Percentiles rank a stretch among this genome's conserved stretches.
Evolutionary conservation across 2,888 invertebrate genomes (phyloP).

Genomic region (Pammene fasciana): DNA sequence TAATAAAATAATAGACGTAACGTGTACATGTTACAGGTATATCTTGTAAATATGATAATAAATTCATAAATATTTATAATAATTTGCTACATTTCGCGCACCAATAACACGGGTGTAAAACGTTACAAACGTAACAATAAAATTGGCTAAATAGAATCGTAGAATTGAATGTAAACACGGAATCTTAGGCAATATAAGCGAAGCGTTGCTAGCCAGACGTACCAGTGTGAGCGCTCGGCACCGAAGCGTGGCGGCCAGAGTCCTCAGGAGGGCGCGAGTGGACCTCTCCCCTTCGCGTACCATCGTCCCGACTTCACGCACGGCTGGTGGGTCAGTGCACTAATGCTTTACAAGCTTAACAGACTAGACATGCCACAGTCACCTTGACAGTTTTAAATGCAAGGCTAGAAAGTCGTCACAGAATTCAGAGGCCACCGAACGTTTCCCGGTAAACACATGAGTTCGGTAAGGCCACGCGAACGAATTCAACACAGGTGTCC

Average conservation of each 20-base stretch:
- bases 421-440: slow-evolving; percentile 46
- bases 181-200: slow-evolving; percentile 29
- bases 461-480: slow-evolving; percentile 24
- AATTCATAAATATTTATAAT: neutral
- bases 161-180: neutral
- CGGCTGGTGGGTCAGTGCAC: slow-evolving; percentile 78
- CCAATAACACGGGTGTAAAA: neutral
- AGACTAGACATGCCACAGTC: slow-evolving; percentile 53
- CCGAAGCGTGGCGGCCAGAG: slow-evolving; percentile 76
- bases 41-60: slow-evolving; percentile 1
- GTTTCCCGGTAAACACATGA: slow-evolving; percentile 38
- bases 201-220: slow-evolving; percentile 59
- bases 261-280: slow-evolving; percentile 73
- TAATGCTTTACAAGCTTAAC: slow-evolving; percentile 54
- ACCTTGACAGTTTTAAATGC: slow-evolving; percentile 65
- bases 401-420: slow-evolving; percentile 52
- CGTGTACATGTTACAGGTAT: neutral
- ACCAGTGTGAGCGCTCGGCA: slow-evolving; percentile 74
- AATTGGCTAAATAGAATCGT: neutral
- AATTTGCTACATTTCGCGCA: too few species aligned
- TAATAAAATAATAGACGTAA: slow-evolving; percentile 20
- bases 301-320: slow-evolving; percentile 79
- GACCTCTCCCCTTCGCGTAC: slow-evolving; percentile 77
- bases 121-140: neutral
- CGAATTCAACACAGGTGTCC: slow-evolving; percentile 35